These are phyloP conservation scores for Ceratosolen fusciceps DNA, from an alignment of 1,140 invertebrate genomes.

Conservation along the genomic window DNA sequence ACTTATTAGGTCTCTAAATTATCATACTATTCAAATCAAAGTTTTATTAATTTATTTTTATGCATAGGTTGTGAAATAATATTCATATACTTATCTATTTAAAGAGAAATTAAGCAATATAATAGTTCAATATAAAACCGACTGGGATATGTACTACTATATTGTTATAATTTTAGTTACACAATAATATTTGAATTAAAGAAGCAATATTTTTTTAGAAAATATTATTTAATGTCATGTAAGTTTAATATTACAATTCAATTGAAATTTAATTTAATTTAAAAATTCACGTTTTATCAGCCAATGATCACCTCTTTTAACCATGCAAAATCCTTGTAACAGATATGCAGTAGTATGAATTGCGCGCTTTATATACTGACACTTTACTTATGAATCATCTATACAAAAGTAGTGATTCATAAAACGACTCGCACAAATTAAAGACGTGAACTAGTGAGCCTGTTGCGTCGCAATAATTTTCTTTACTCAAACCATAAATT, in stretches of 20 bases:
- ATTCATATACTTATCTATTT: not conserved
- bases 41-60: too few relatives aligned
- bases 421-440: conserved; percentile 18
- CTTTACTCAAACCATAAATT: conserved; percentile 29
- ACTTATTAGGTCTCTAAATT: too few relatives aligned
- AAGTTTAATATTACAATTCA: not conserved
- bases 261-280: not conserved
- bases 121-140: too few relatives aligned
- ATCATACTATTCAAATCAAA: too few relatives aligned
- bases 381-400: conserved; percentile 37
- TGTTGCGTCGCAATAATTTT: conserved; percentile 18
- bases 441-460: conserved; percentile 22
- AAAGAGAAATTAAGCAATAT: too few relatives aligned
- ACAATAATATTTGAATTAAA: too few relatives aligned
- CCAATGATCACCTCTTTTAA: not conserved
- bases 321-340: conserved; percentile 39
- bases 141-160: too few relatives aligned
- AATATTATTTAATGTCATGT: not conserved
- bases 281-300: not conserved
- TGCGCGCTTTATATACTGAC: not conserved
- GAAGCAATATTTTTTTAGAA: not conserved
- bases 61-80: too few relatives aligned
- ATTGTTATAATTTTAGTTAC: too few relatives aligned
- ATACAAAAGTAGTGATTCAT: conserved; percentile 42
- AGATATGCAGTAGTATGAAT: conserved; percentile 36